These are phyloP conservation scores for Glyphotaelius pellucidus DNA, from an alignment of 2,888 invertebrate species.

Conservation along the genomic window DNA sequence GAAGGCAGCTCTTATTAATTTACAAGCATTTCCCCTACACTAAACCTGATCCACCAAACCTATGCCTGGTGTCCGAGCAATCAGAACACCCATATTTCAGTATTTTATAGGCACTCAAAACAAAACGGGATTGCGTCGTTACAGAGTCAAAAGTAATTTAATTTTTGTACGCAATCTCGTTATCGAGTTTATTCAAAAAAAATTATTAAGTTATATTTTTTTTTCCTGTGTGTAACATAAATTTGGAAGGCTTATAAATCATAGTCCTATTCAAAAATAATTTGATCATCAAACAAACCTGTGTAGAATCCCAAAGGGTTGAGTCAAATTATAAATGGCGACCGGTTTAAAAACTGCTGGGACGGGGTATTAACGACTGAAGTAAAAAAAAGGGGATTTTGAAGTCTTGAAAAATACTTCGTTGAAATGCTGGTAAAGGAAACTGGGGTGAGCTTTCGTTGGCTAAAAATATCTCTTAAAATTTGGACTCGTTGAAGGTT, in stretches of 20 bases:
- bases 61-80: neutral
- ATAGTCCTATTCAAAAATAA: neutral
- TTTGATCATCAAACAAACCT: conserved; percentile 30
- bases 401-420: conserved; percentile 18
- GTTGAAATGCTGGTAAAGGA: neutral
- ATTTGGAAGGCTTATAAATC: neutral
- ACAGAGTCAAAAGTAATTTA: neutral
- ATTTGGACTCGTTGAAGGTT: neutral
- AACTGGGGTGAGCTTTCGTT: neutral
- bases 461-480: neutral
- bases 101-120: neutral
- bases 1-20: neutral
- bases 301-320: conserved; percentile 11
- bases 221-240: neutral
- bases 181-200: neutral
- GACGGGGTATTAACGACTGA: neutral
- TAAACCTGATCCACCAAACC: neutral
- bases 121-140: neutral
- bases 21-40: neutral
- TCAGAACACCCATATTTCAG: neutral
- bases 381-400: neutral
- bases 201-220: neutral
- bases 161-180: neutral
- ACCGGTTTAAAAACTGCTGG: neutral
- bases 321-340: conserved; percentile 23